phyloP scores from a whole-genome alignment of 1,140 invertebrate genomes.

The Gerris buenoi region DNA sequence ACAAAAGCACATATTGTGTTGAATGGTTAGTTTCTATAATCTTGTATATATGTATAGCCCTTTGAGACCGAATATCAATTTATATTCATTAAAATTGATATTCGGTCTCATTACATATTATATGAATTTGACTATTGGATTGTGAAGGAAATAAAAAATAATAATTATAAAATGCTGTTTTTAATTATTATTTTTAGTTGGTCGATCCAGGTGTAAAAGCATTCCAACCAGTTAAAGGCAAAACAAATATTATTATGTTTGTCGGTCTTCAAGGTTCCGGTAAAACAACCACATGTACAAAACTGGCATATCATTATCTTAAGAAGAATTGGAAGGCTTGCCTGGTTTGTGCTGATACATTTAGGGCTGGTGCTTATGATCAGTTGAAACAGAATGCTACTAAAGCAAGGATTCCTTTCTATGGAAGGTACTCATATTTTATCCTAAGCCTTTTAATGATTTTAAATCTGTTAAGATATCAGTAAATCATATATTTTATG shows the following conservation, averaged over 20 bases:
- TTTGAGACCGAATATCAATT: no score
- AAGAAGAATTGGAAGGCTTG: slow-evolving; percentile 99
- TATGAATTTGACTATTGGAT: neutral
- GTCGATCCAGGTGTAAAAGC: slow-evolving; percentile 97
- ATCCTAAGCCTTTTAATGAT: no score
- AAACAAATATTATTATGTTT: slow-evolving; percentile 98
- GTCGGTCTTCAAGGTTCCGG: slow-evolving; percentile 97
- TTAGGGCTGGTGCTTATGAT: slow-evolving; percentile 98
- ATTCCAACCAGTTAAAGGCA: slow-evolving; percentile 89
- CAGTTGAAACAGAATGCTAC: slow-evolving; percentile 99
- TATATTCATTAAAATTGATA: slow-evolving; percentile 6
- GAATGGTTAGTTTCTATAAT: no score
- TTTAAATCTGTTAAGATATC: no score
- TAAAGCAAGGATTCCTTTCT: slow-evolving; percentile 99
- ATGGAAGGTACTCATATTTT: slow-evolving; percentile 98
- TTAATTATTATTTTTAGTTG: slow-evolving; percentile 62
- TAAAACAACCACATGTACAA: slow-evolving; percentile 99
- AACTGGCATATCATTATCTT: slow-evolving; percentile 96
- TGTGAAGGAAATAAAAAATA: no score
- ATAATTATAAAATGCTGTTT: slow-evolving; percentile 20
- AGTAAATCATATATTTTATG: no score
- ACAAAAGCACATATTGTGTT: no score
- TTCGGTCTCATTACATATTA: slow-evolving; percentile 3
- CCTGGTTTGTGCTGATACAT: slow-evolving; percentile 97
- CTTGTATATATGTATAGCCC: no score